phyloP scores from a whole-genome alignment of 2,113 vertebrate species.

The Hylia prasina region DNA sequence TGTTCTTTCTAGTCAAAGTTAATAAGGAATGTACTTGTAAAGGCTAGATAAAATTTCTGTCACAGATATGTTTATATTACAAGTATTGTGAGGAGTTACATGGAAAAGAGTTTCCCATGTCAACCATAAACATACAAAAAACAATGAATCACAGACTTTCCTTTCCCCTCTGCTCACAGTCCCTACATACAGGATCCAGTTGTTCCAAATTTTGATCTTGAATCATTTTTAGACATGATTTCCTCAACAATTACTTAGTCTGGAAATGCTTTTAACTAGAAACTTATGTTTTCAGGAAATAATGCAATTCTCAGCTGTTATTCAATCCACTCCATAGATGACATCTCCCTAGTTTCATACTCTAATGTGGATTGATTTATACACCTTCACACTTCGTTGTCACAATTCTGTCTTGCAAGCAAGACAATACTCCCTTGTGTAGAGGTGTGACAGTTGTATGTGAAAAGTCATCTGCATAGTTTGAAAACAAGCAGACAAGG shows the following conservation, averaged over 20 bases:
- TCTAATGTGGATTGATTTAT: neutral
- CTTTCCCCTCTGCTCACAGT: neutral
- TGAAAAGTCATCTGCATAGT: neutral
- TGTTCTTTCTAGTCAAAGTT: neutral
- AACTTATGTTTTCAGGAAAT: neutral
- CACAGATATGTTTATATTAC: neutral
- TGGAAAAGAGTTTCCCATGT: neutral
- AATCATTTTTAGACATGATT: neutral
- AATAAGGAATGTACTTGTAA: neutral
- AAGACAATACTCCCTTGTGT: neutral
- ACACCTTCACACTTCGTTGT: neutral
- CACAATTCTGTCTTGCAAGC: neutral
- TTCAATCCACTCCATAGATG: neutral
- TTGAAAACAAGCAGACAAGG: neutral
- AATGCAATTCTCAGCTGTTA: neutral
- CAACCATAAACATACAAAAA: neutral
- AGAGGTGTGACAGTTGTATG: neutral
- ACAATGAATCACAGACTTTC: neutral
- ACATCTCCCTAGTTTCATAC: neutral
- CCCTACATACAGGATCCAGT: neutral
- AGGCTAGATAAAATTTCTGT: neutral
- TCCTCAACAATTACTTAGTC: neutral
- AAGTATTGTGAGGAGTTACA: neutral
- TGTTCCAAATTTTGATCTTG: neutral
- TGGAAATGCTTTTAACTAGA: neutral